These are phyloP conservation scores for Meiosimyza decipiens DNA, from an alignment of 2,888 invertebrate species.

Conservation along the genomic window DNA sequence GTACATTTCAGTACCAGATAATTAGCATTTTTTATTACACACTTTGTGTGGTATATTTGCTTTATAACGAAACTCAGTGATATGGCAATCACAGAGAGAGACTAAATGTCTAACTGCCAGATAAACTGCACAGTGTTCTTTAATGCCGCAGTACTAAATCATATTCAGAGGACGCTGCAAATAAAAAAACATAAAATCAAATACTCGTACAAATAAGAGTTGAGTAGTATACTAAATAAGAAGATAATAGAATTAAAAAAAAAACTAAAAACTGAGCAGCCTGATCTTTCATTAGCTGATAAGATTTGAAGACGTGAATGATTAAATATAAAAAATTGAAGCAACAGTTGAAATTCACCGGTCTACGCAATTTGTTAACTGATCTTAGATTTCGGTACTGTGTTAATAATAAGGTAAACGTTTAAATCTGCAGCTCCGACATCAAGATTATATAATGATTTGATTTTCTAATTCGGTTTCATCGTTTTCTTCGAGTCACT, in stretches of 20 bases:
- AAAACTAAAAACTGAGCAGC: neutral
- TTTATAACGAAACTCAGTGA: neutral
- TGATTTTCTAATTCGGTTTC: too few relatives aligned
- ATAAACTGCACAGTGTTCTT: neutral
- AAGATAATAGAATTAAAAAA: neutral
- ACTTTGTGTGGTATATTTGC: neutral
- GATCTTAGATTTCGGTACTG: constrained; percentile 3
- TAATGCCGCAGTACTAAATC: constrained; percentile 10
- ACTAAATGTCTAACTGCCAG: neutral
- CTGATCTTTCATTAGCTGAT: neutral
- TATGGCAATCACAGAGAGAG: neutral
- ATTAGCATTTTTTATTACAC: constrained; percentile 10
- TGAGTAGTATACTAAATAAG: too few relatives aligned
- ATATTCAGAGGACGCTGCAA: neutral
- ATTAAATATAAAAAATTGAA: neutral
- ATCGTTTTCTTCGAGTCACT: too few relatives aligned
- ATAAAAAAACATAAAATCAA: neutral
- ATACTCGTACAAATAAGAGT: too few relatives aligned
- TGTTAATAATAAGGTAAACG: constrained; percentile 5
- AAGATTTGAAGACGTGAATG: neutral
- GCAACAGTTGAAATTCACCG: constrained; percentile 8
- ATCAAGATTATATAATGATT: too few relatives aligned
- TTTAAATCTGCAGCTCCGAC: too few relatives aligned
- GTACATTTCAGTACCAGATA: neutral
- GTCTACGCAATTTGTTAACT: neutral